Conservation (phyloP, 2,888 invertebrate species). For the Pherbina coryleti region DNA sequence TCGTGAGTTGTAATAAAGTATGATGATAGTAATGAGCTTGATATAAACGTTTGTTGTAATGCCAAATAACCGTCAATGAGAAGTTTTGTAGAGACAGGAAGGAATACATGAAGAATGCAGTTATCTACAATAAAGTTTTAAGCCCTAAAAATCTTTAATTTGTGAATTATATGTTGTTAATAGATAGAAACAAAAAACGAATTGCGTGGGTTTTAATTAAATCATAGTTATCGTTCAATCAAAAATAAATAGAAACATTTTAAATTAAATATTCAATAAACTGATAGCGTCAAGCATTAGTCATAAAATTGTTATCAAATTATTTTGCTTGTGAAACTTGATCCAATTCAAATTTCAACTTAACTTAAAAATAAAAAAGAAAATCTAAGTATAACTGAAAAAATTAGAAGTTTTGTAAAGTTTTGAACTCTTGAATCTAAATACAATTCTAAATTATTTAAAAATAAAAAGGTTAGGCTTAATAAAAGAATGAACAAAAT, state of each 20-base stretch:
- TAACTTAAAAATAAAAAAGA: background rate
- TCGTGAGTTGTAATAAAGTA: background rate
- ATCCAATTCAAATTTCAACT: no score
- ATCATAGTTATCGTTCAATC: background rate
- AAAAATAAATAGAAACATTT: background rate
- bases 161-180: background rate
- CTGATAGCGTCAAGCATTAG: background rate
- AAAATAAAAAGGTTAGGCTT: background rate
- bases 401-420: background rate
- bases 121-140: background rate
- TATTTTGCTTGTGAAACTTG: no score
- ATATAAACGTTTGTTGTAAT: background rate
- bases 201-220: background rate
- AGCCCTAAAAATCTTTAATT: background rate
- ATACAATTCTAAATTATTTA: background rate
- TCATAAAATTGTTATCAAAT: background rate
- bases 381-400: background rate
- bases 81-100: background rate
- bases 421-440: background rate
- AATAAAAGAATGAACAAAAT: background rate
- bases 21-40: background rate
- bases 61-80: background rate
- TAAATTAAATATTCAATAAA: conserved; percentile 1
- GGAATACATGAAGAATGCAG: background rate
- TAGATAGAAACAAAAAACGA: background rate